These are phyloP conservation scores for Borostomias antarcticus DNA, from an alignment of 2,797 vertebrate genomes.

Conservation along the genomic window DNA sequence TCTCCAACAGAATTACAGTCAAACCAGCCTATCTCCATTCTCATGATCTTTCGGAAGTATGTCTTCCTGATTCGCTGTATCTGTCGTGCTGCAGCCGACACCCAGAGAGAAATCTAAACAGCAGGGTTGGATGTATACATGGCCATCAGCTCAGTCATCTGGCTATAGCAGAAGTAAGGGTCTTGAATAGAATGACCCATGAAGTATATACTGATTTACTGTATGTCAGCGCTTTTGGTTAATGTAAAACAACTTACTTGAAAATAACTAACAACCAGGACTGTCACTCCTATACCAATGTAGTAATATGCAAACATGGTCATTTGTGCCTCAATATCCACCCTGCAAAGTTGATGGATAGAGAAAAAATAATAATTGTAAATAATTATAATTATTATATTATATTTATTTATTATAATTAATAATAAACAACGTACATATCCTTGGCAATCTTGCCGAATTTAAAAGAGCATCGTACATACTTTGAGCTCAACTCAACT, in stretches of 20 bases:
- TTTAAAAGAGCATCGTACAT: not conserved
- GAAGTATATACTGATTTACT: not conserved
- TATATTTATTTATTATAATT: no score
- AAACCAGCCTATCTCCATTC: conserved; percentile 86
- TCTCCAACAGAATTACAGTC: conserved; percentile 84
- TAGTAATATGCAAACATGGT: conserved; percentile 82
- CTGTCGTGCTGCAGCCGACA: conserved; percentile 76
- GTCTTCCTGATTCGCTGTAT: conserved; percentile 73
- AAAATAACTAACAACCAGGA: conserved; percentile 76
- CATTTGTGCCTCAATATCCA: conserved; percentile 78
- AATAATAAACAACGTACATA: no score
- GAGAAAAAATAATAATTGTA: not conserved
- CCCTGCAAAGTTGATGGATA: conserved; percentile 58
- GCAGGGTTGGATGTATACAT: not conserved
- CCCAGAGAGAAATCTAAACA: conserved; percentile 78
- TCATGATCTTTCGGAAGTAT: conserved; percentile 83
- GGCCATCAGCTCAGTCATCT: not conserved
- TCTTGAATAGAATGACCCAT: not conserved
- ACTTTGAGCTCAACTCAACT: conserved; percentile 37
- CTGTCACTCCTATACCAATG: conserved; percentile 72
- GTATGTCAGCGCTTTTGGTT: not conserved
- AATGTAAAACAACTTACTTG: conserved; percentile 65
- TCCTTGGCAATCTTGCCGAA: not conserved
- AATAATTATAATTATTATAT: no score
- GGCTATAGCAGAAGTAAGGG: not conserved